These are phyloP conservation scores for Pseudopodoces humilis DNA, from an alignment of 2,113 vertebrate genomes.

Conservation along the genomic window DNA sequence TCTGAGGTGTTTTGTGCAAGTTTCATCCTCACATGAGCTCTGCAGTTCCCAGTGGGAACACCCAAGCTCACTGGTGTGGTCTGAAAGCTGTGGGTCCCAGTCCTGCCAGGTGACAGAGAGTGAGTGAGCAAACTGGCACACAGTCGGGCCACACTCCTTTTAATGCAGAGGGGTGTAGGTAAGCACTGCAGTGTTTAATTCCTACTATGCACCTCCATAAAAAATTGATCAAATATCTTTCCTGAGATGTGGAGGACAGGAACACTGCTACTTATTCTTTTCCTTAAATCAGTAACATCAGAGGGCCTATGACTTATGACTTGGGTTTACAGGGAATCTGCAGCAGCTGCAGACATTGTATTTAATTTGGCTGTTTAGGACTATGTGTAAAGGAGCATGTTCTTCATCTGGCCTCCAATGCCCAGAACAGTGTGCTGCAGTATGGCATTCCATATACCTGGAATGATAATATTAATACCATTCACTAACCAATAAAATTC, in stretches of 20 bases:
- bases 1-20: background rate
- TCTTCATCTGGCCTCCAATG: background rate
- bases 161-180: background rate
- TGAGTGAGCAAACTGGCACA: rapidly evolving
- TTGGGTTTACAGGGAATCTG: background rate
- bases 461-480: background rate
- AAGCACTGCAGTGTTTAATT: background rate
- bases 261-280: background rate
- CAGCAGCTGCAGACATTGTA: background rate
- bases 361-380: background rate
- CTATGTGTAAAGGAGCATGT: background rate
- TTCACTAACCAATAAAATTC: background rate
- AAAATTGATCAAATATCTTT: background rate
- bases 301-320: background rate
- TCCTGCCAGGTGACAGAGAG: background rate
- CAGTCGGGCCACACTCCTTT: rapidly evolving
- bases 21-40: background rate
- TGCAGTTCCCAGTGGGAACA: background rate
- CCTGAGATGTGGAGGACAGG: background rate
- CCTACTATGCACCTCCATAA: rapidly evolving
- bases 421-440: background rate
- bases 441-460: background rate
- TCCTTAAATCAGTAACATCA: background rate
- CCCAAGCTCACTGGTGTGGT: background rate
- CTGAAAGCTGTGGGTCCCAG: background rate